Conservation (phyloP, 2,797 vertebrate species). For the Poeciliopsis turneri region DNA sequence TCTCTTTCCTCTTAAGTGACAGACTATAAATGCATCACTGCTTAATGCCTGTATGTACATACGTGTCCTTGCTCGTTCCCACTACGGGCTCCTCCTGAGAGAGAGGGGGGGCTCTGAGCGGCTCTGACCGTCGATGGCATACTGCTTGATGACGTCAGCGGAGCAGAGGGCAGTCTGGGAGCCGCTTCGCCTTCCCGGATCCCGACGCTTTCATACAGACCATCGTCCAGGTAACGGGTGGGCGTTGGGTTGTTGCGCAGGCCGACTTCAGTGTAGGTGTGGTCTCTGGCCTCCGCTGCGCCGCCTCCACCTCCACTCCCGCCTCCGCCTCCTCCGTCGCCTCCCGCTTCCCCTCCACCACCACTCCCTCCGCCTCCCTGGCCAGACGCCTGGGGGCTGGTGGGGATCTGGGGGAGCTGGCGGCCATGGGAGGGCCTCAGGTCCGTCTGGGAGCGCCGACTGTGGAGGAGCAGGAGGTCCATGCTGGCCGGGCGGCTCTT, state of each 20-base stretch:
- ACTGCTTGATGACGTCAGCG: conserved; percentile 52
- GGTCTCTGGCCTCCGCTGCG: conserved; percentile 67
- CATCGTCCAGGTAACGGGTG: conserved; percentile 74
- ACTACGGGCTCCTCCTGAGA: conserved; percentile 44
- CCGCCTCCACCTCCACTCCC: conserved; percentile 40
- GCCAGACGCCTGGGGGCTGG: conserved; percentile 57
- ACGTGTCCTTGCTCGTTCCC: conserved; percentile 62
- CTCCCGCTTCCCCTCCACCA: conserved; percentile 43
- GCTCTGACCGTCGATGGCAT: conserved; percentile 54
- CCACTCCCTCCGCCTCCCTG: conserved; percentile 55
- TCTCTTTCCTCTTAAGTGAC: no score
- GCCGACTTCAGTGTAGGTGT: conserved; percentile 82
- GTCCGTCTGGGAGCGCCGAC: conserved; percentile 77
- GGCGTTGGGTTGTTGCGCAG: conserved; percentile 70
- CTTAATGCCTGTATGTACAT: conserved; percentile 28
- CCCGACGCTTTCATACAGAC: conserved; percentile 81
- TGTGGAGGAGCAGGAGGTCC: conserved; percentile 83
- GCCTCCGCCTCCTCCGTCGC: conserved; percentile 44
- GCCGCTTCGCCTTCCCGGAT: conserved; percentile 58
- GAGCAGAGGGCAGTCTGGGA: conserved; percentile 57
- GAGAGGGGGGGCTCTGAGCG: conserved; percentile 65
- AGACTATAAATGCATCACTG: not conserved
- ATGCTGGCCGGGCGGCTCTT: conserved; percentile 84
- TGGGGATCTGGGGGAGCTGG: conserved; percentile 78
- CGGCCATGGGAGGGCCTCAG: conserved; percentile 71